Base-by-base conservation (phyloP, 1,140 invertebrate genomes). In the Solenopsis fugax region DNA sequence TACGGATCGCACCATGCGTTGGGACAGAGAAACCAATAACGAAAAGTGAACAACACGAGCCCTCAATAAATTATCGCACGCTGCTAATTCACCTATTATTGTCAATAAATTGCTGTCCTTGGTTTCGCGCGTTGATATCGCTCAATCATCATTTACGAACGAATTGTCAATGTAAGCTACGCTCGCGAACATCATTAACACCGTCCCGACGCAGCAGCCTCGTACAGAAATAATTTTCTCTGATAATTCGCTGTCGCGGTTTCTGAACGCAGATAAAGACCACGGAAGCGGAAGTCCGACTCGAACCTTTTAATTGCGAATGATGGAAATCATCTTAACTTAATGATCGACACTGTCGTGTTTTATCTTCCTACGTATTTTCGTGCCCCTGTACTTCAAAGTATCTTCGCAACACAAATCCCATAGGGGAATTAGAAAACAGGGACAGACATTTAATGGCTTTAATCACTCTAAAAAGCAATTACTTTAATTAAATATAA, bases 81-180 rank as follows among this genome's bases (percentile, higher is more conserved):
- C 37, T 6, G 50, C 45, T 81, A 71, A 81, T 71, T 24, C 12
- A 24, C 6, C n/a, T 37, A 34, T 71, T 64, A 56, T 29, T 65
- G 60, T 34, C 78, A 58, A 80, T 41, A 71, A 81, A 71, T 81
- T 71, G 62, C 13, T 10, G 24, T 34, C 62, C 62, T 69, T 81
- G 64, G 18, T 18, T 6, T 56, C n/a, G 29, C 48, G 34, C 56
- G 13, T 16, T 34, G 21, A 56, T 71, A 71, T 56, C 12, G 37
- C n/a, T 45, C 37, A 56, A 58, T 81, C 65, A 29, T 81, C 37
- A 24, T 24, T 56, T 34, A 29, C 9, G n/a, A 12, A 71, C 65
- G 16, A 41, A 16, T 71, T 54, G 50, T 56, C 21, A 29, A 41
- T 16, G 34, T 29, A 9, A 34, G 16, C 50, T n/a, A 52, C n/a